These are phyloP conservation scores for Apis dorsata DNA, from an alignment of 1,140 invertebrate genomes.

Conservation along the genomic window DNA sequence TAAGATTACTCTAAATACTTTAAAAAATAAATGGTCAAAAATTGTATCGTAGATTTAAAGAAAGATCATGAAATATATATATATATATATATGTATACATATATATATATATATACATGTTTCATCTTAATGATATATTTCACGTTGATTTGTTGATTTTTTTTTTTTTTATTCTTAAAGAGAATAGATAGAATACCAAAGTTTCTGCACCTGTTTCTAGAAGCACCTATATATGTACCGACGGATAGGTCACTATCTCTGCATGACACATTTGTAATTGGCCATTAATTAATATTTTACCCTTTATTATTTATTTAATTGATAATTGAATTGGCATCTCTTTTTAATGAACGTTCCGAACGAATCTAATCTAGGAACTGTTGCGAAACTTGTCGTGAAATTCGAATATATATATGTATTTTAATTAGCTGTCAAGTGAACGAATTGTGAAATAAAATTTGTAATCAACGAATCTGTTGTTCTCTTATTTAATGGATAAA, in stretches of 20 bases:
- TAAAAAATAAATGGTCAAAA: too few relatives aligned
- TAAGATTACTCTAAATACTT: too few relatives aligned
- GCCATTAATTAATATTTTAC: not conserved
- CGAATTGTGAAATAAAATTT: slow-evolving; percentile 1
- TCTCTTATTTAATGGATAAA: not conserved
- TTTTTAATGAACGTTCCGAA: not conserved
- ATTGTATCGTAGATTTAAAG: too few relatives aligned
- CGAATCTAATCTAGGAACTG: not conserved
- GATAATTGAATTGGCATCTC: not conserved
- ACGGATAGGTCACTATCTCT: not conserved
- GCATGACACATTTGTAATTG: not conserved
- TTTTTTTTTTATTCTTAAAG: too few relatives aligned
- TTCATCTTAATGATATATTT: too few relatives aligned
- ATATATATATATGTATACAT: too few relatives aligned
- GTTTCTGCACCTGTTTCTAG: not conserved
- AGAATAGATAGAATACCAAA: too few relatives aligned
- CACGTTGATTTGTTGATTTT: too few relatives aligned
- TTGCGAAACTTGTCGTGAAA: not conserved
- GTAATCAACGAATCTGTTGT: slow-evolving; percentile 37
- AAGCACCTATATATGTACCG: not conserved
- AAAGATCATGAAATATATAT: too few relatives aligned
- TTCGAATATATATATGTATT: too few relatives aligned
- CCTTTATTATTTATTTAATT: not conserved
- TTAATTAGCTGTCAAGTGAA: not conserved
- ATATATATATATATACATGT: too few relatives aligned